Evolutionary conservation across 2,888 invertebrate genomes (phyloP), one percentile per base, ranked within the genome.

Genomic region (Himalopsyche kuldschensis): DNA sequence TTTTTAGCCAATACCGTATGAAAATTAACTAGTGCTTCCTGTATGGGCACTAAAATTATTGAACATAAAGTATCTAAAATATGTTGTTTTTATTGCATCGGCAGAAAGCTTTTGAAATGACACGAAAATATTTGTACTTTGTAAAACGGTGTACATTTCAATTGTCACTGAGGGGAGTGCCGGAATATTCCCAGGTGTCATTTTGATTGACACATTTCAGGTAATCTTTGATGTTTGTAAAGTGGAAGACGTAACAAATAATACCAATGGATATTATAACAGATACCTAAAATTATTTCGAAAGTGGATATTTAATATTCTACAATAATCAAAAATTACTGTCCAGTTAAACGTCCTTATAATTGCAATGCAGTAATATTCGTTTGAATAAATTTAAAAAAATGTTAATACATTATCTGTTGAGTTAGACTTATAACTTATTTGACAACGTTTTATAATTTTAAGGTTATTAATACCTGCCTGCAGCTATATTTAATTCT

Each of bases 131-230:
- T 55, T 75, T 75, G 24, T 78, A 47, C 48, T 47, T 31, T 79
- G 63, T 32, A 55, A 24, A 41, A 69, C 35, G 27, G 75, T 35
- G 69, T 75, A 35, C 80, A 41, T 35, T 35, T 55, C 46, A 78
- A 78, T 48, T 48, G 41, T 8, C 48, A 78, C 47, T 17, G 20
- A 46, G 48, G 47, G 75, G 82, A 46, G 48, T 69, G 32, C 75
- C 20, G 48, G 76, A 55, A 46, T 80, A 79, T 75, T 83, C 82
- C 87, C 87, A 87, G 87, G 87, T 87, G 87, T 86, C 83, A 81
- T 85, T 84, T 82, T 87, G 87, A 87, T 87, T 87, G 87, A 87
- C 87, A 86, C 86, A 55, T 55, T 55, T 55, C 55, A 55, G 55
- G 55, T 55, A 55, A 55, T 55, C 55, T 55, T 55, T 55, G 55